Base-by-base conservation (phyloP, 2,888 invertebrate species). In the Trissonchulus sp. region DNA sequence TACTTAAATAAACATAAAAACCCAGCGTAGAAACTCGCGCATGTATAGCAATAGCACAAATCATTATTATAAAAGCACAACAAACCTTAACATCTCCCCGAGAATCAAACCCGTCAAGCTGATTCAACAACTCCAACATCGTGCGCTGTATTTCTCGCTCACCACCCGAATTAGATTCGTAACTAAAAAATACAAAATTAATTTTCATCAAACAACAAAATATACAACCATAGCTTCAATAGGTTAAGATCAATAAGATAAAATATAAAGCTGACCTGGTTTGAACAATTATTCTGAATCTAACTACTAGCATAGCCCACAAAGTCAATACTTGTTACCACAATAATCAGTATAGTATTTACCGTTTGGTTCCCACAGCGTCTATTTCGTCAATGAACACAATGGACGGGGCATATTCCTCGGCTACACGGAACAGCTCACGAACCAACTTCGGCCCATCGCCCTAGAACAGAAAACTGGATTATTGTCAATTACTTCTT, bases 81-180 rank as follows among this genome's bases (percentile, higher is more conserved):
- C 83, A 84, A 84, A 93, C 93, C 89, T 96, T 96, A 2, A 95
- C 95, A 88, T 97, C 96, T 31, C 95, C 96, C 74, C 94, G 88
- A 0, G 95, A 94, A 87, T 96, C 95, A 87, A 95, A 96, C 76
- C 99, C 99, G 87, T 99, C 99, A 72, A 99, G 88, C 85, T 99
- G 99, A 87, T 99, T 99, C 23, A 99, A 88, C 76, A 99, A 88
- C 86, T 99, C 99, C 86, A 99, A 90, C 99, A 99, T 99, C 76
- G 99, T 99, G 85, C 99, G 90, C 86, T 99, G 99, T 85, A 99
- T 99, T 89, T 99, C 99, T 78, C 98, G 89, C 85, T 99, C 99
- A 76, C 99, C 99, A 62, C 99, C 99, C 73, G 97, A 98, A 86
- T 99, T 99, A 0, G 98, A 98, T 84, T 99, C 99, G 85, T 98